Base-by-base conservation (phyloP, 2,113 vertebrate species). In the Halichoeres trimaculatus region DNA sequence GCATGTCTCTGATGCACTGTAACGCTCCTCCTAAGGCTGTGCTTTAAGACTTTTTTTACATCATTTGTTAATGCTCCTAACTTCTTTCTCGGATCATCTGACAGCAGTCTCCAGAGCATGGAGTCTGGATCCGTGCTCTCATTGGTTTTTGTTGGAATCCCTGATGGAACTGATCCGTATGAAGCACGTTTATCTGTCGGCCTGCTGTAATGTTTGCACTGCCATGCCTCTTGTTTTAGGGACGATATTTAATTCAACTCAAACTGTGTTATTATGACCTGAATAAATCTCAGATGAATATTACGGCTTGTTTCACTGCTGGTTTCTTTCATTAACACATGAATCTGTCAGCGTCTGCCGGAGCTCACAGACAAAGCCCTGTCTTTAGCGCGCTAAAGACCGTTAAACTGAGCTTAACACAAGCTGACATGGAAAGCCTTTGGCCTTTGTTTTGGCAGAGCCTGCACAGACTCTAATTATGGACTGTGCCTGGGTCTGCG, bases 121-220 rank as follows among this genome's bases (percentile, higher is more conserved):
- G 43, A 68, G 20, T 80, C 61, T 63, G 23, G 66, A 64, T 50
- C 51, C 43, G 45, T 41, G 40, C 67, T 62, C 19, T 50, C 13
- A 47, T 80, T 70, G 20, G 50, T 81, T 77, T 36, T 51, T 69
- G 70, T 54, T 70, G 65, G 71, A 57, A 85, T 74, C 57, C 63
- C 50, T 65, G 57, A 88, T 59, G 65, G 72, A 64, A 84, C 80
- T 75, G 75, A 83, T 91, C 90, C 92, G 91, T 89, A 90, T 92
- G 73, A 90, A 93, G 93, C 94, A 94, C 83, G 89, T 94, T 92
- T 91, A 88, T 88, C 90, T 83, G 91, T 93, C 17, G 43, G 63
- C 64, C 84, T 74, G 91, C 92, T 93, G 92, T 92, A 85, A 90
- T 78, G 90, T 92, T 93, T 95, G 91, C 93, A 94, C 93, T 94